Percentiles rank a stretch among this genome's conserved stretches.
phyloP scores from a whole-genome alignment of 1,140 invertebrate species.

The Nephotettix cincticeps region DNA sequence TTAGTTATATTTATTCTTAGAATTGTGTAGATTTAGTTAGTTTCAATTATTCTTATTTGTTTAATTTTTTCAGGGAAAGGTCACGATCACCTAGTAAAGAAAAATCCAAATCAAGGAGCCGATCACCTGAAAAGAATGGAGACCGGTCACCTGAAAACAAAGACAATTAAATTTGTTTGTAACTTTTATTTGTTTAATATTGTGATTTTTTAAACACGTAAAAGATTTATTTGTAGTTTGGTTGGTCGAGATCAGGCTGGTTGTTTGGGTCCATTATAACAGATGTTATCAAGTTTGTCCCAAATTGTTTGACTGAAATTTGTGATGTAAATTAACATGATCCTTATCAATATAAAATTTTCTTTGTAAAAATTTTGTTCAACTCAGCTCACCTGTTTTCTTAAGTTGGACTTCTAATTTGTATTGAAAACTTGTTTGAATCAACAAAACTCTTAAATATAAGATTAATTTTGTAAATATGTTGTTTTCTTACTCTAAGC shows the following conservation, averaged over 20 bases:
- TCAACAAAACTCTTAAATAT: too few relatives aligned
- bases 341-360: background rate
- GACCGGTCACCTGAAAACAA: conserved; percentile 51
- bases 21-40: conserved; percentile 30
- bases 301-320: conserved; percentile 3
- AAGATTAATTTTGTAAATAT: too few relatives aligned
- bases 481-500: too few relatives aligned
- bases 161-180: conserved; percentile 28
- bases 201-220: background rate
- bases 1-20: background rate
- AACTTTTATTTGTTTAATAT: conserved; percentile 23
- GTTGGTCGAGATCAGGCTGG: conserved; percentile 30
- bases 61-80: conserved; percentile 46
- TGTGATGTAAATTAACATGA: background rate
- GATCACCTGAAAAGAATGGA: conserved; percentile 55
- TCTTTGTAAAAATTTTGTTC: background rate
- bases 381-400: too few relatives aligned
- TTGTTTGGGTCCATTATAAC: conserved; percentile 30
- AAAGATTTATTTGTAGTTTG: conserved; percentile 25
- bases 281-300: conserved; percentile 20
- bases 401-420: too few relatives aligned
- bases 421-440: too few relatives aligned
- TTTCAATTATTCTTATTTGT: too few relatives aligned
- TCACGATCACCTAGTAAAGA: conserved; percentile 53
- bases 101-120: conserved; percentile 56